A percentile compares a stretch with the other conserved stretches of the same genome.
These are phyloP conservation scores for Drosophila parvula DNA, from an alignment of 1,140 invertebrate genomes.

Conservation along the genomic window DNA sequence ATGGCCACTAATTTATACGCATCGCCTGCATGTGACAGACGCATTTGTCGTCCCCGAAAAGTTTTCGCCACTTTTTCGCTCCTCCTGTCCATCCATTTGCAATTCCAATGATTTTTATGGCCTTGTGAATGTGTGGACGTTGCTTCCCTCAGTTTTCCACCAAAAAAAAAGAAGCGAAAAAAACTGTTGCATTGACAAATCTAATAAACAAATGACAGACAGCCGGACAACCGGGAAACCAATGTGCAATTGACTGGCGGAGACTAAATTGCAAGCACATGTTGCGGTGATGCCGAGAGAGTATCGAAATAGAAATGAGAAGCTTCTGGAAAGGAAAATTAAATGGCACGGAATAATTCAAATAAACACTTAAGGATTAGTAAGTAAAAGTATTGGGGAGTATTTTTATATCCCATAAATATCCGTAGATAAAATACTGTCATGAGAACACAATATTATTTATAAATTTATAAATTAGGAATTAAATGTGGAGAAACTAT, in stretches of 20 bases:
- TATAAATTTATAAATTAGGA: too few species aligned
- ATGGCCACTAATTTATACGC: slow-evolving; percentile 78
- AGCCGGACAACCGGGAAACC: slow-evolving; percentile 28
- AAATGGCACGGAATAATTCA: not conserved
- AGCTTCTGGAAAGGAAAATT: not conserved
- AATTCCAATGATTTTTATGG: slow-evolving; percentile 77
- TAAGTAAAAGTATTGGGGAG: not conserved
- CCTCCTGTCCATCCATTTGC: slow-evolving; percentile 63
- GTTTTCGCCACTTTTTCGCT: slow-evolving; percentile 42
- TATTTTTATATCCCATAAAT: too few species aligned
- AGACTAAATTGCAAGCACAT: slow-evolving; percentile 33
- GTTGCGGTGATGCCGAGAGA: not conserved
- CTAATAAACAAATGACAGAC: slow-evolving; percentile 74
- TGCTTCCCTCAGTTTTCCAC: slow-evolving; percentile 5
- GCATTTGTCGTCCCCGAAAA: slow-evolving; percentile 67
- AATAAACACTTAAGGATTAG: not conserved
- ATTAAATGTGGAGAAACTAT: too few species aligned
- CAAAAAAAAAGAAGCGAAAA: slow-evolving; percentile 21
- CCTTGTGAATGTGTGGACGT: slow-evolving; percentile 7
- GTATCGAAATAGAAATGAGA: not conserved
- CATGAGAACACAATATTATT: too few species aligned
- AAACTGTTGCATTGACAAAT: slow-evolving; percentile 77
- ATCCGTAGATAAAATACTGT: not conserved
- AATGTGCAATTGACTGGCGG: slow-evolving; percentile 46
- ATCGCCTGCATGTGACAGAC: slow-evolving; percentile 76